Evolutionary conservation across 2,797 vertebrate genomes (phyloP), one percentile per base, ranked within the genome.

Genomic region (Cheirogaleus major): DNA sequence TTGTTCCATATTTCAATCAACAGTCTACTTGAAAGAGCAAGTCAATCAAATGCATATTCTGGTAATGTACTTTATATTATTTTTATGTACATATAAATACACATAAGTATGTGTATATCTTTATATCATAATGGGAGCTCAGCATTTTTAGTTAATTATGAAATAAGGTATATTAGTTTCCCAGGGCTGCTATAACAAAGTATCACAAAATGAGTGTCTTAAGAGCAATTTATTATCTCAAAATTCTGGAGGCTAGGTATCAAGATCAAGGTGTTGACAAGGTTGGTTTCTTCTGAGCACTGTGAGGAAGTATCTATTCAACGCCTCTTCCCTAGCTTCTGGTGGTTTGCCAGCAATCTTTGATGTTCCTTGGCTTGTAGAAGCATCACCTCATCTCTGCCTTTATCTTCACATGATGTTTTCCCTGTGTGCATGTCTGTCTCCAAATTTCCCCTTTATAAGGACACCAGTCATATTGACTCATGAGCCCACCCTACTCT

Each of bases 1-100:
- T 92, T 83, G n/a, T 79, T 86, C 20, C 69, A 30, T 76, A 48
- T 73, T 96, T 97, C 72, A 94, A 59, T 70, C 43, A 95, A 38
- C 13, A 27, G 50, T 65, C 30, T 48, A 45, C 50, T 93, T 55
- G 18, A 95, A 82, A 92, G 11, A 89, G n/a, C 70, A 75, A 75
- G 32, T 76, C 35, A 79, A 57, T 27, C 14, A 55, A 85, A 22
- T 50, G 59, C 38, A 35, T 89, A 45, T 45, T 92, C 73, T 45
- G 52, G 3, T 78, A 38, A 9, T 73, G 6, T 76, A 43, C 4
- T 94, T 92, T 79, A 75, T 23, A 92, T 82, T 45, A 88, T 70
- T 80, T 85, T 72, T 67, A 48, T 30, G 48, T 82, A 57, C 11
- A 38, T 52, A 81, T 8, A 50, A 72, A 76, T 84, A 45, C 2